phyloP scores from a whole-genome alignment of 2,797 vertebrate genomes.

The Enteromius afrohamiltoni region DNA sequence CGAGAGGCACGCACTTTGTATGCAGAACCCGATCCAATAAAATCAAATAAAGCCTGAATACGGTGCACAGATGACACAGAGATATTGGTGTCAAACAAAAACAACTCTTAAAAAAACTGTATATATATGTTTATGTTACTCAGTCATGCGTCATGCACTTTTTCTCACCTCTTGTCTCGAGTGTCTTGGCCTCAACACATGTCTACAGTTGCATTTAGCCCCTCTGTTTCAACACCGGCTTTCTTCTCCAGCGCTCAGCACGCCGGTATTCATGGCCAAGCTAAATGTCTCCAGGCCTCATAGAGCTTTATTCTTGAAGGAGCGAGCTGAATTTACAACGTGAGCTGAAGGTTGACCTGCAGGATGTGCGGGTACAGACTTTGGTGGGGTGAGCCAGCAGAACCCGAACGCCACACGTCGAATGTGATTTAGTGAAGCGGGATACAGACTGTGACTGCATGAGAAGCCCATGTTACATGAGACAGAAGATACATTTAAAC shows the following conservation, averaged over 20 bases:
- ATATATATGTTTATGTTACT: slow-evolving; percentile 30
- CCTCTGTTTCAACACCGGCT: slow-evolving; percentile 52
- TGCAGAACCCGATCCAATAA: slow-evolving; percentile 22
- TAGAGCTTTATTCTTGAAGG: slow-evolving; percentile 42
- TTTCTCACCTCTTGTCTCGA: slow-evolving; percentile 44
- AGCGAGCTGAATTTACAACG: slow-evolving; percentile 50
- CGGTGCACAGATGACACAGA: slow-evolving; percentile 9
- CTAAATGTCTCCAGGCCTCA: slow-evolving; percentile 48
- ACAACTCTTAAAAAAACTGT: slow-evolving; percentile 12
- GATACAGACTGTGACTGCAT: slow-evolving; percentile 35
- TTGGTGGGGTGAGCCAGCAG: slow-evolving; percentile 17
- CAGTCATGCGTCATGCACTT: slow-evolving; percentile 45
- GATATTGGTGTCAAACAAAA: slow-evolving; percentile 26
- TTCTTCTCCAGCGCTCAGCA: slow-evolving; percentile 40
- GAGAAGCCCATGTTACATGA: slow-evolving; percentile 45
- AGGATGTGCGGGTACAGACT: slow-evolving; percentile 38
- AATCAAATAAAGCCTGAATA: slow-evolving; percentile 30
- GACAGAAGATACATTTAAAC: slow-evolving; percentile 49
- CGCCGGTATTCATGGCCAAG: slow-evolving; percentile 33
- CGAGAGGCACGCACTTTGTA: not conserved
- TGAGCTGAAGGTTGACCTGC: slow-evolving; percentile 39
- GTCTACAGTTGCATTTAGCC: slow-evolving; percentile 52
- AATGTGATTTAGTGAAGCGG: slow-evolving; percentile 51
- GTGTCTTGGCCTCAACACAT: slow-evolving; percentile 36
- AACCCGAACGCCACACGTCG: slow-evolving; percentile 40